Base-by-base conservation (phyloP, 2,797 vertebrate genomes). In the Allobates femoralis region DNA sequence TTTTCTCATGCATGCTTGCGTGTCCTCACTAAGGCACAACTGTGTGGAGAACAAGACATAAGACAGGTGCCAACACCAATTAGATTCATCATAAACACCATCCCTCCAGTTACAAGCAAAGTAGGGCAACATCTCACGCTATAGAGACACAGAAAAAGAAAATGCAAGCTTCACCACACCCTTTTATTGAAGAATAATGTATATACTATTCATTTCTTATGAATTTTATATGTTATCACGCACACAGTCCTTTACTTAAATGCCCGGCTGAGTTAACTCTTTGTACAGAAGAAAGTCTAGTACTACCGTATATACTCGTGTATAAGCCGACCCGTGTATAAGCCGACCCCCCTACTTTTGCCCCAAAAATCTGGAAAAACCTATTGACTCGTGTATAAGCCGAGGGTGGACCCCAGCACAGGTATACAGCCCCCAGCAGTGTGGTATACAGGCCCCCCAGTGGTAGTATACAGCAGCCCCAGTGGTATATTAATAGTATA, bases 51-150 rank as follows among this genome's bases (percentile, higher is more conserved):
- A 76, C 67, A 76, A 85, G 78, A 88, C 86, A 88, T 88, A 88
- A 85, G 86, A 88, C 86, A 88, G 86, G 82, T 88, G 86, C 86
- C 86, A 88, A 64, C 86, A 88, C 77, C 78, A 88, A 88, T 88
- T 88, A 88, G 32, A 85, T 81, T 88, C 86, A 88, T 69, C 78
- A 85, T 69, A 67, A 88, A 84, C 77, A 69, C 82, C 78, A 88
- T 85, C 83, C 83, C 86, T 88, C 82, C 78, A 85, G 86, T 88
- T 53, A 88, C 82, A 81, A 75, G 83, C 83, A 81, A 88, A 88
- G 86, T 88, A 85, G 86, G 86, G 71, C 86, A 88, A 26, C 50
- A 50, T 85, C 82, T 88, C 86, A 88, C 86, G 86, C 86, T 85
- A 88, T 50, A 79, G 76, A 87, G 77, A 64, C 56, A 80, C 64